Percentiles rank a stretch among this genome's conserved stretches.
These are phyloP conservation scores for Vanessa cardui DNA, from an alignment of 2,888 invertebrate genomes.

Conservation along the genomic window DNA sequence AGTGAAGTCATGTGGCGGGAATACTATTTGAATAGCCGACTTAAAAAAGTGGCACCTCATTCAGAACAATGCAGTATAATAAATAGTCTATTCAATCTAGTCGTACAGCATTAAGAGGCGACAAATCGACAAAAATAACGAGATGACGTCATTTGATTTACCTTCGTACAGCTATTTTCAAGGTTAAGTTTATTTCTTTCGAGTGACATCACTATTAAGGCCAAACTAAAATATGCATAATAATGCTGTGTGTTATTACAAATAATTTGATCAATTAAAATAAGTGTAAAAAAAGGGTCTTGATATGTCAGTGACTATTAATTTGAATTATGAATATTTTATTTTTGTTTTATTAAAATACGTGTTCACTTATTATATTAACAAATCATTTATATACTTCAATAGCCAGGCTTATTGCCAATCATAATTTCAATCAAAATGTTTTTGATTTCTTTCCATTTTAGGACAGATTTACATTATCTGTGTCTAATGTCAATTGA, in stretches of 20 bases:
- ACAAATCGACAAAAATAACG: constrained; percentile 67
- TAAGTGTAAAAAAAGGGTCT: background rate
- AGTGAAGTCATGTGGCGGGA: constrained; percentile 51
- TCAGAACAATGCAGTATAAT: background rate
- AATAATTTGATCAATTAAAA: background rate
- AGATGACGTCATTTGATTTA: constrained; percentile 59
- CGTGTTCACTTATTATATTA: no score
- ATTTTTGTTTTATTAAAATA: no score
- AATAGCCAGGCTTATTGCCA: no score
- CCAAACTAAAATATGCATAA: constrained; percentile 24
- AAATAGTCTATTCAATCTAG: constrained; percentile 42
- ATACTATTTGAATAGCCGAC: constrained; percentile 42
- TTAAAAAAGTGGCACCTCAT: constrained; percentile 35
- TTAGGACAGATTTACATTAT: no score
- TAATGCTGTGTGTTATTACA: background rate
- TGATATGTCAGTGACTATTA: no score
- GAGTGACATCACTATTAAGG: constrained; percentile 49
- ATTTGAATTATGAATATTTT: no score
- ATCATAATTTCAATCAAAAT: no score
- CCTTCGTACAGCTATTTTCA: constrained; percentile 48
- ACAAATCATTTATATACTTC: no score
- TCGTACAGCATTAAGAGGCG: constrained; percentile 42
- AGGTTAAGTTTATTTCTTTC: constrained; percentile 54
- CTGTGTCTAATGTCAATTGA: no score
- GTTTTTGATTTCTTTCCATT: no score